Percentiles rank a stretch among this genome's conserved stretches.
phyloP scores from a whole-genome alignment of 1,140 invertebrate species.

The Bombus haemorrhoidalis region DNA sequence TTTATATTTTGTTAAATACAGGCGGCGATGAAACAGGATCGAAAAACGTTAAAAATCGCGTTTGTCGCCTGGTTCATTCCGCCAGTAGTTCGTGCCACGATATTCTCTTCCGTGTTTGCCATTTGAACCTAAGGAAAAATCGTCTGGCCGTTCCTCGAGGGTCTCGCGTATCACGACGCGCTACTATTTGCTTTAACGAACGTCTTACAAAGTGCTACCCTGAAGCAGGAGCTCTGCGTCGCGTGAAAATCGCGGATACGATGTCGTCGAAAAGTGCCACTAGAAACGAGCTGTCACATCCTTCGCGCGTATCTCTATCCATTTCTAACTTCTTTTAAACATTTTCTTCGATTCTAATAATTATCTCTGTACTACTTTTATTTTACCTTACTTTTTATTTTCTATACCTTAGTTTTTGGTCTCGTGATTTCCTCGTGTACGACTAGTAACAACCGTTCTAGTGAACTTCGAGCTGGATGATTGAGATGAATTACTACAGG shows the following conservation, averaged over 20 bases:
- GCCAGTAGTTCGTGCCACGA: background rate
- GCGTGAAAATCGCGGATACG: background rate
- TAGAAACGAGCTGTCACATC: constrained; percentile 28
- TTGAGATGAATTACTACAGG: background rate
- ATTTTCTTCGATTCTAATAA: background rate
- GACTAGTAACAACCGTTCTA: constrained; percentile 30
- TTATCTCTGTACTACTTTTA: background rate
- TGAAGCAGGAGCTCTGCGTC: background rate
- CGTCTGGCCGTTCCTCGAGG: constrained; percentile 10
- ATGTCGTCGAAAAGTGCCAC: constrained; percentile 18
- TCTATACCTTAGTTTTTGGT: background rate
- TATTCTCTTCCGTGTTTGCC: background rate
- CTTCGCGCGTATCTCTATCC: background rate
- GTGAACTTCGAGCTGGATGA: constrained; percentile 7
- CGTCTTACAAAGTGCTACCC: constrained; percentile 16
- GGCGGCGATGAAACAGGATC: background rate
- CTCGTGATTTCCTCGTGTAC: background rate
- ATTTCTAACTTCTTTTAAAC: no score
- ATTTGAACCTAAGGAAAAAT: background rate
- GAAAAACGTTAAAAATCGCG: background rate
- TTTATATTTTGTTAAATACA: background rate
- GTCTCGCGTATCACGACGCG: background rate
- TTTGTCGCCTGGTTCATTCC: background rate
- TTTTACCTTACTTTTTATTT: background rate
- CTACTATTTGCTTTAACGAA: constrained; percentile 10